Evolutionary conservation across 2,797 vertebrate species (phyloP).

Genomic region (Gephyroberyx darwinii): DNA sequence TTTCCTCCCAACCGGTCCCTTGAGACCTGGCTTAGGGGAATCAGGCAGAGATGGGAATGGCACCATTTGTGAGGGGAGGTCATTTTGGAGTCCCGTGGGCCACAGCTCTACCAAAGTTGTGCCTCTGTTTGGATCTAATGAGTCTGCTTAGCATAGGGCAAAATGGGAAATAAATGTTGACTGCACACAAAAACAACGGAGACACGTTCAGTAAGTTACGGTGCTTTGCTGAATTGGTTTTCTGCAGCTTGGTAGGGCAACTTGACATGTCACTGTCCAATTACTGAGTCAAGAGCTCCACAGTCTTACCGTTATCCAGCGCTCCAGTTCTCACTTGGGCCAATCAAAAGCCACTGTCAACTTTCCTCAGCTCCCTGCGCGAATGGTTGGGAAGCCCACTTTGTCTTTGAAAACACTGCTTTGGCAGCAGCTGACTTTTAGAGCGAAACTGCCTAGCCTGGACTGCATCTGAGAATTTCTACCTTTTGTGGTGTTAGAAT

Average conservation of each 20-base stretch:
- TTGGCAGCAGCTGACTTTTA: conserved; percentile 16
- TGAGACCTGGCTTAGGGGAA: conserved; percentile 61
- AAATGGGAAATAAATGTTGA: conserved; percentile 11
- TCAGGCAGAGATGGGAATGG: conserved; percentile 52
- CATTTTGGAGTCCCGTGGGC: conserved; percentile 49
- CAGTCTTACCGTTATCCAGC: conserved; percentile 39
- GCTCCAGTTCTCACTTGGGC: conserved; percentile 26
- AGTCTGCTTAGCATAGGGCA: conserved; percentile 27
- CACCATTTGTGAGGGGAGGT: conserved; percentile 46
- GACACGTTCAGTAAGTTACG: conserved; percentile 4
- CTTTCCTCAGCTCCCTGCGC: conserved; percentile 41
- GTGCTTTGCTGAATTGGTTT: conserved; percentile 35
- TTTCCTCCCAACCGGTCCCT: conserved; percentile 66
- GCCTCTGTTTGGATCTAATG: conserved; percentile 41
- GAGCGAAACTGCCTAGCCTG: conserved; percentile 17
- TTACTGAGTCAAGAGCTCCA: conserved; percentile 36
- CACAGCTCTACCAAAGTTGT: conserved; percentile 33
- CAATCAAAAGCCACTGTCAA: conserved; percentile 46
- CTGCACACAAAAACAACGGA: conserved; percentile 16
- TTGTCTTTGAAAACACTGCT: conserved; percentile 39
- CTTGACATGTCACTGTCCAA: conserved; percentile 42
- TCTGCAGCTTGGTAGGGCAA: conserved; percentile 19
- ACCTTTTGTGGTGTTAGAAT: conserved; percentile 33
- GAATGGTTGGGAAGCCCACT: conserved; percentile 28
- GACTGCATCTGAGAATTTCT: conserved; percentile 39